Evolutionary conservation across 2,888 invertebrate genomes (phyloP), one percentile per base, ranked within the genome.

Genomic region (Chymomyza amoena): DNA sequence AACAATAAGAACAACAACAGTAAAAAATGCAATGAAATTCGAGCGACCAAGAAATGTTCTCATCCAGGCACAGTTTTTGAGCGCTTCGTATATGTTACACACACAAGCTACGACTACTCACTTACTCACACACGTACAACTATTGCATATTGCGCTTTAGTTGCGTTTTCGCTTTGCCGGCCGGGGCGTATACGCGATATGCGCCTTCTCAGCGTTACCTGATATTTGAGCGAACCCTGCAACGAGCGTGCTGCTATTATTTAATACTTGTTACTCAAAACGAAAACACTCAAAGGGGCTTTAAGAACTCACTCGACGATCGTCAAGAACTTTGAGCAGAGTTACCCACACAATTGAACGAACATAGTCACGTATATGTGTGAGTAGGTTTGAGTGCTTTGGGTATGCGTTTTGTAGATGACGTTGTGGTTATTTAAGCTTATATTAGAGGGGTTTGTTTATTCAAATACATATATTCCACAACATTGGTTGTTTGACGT

Each of bases 161-260:
- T 70, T 57, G 20, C 52, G 45, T 64, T 59, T 9, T 60, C 52
- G 59, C 39, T 51, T 66, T 28, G 70, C 75, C 74, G 74, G 74
- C 66, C 80, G 80, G 76, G 67, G 74, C 83, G 83, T 83, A 83
- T 83, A 78, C 83, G 87, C 85, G 83, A 83, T 83, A 72, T 75
- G 77, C 74, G 51, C 68, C 63, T 71, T 83, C 84, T 74, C 73
- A 71, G 70, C 72, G 64, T 73, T 83, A 72, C 79, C 82, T 75
- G 79, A 66, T 70, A 78, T 67, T 73, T 64, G 81, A 63, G 69
- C 65, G 72, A 60, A 64, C 45, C 64, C 50, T n/a, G n/a, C 64
- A 62, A 61, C 72, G 65, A 57, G 66, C 68, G 63, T 64, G 66
- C 84, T 73, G 78, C 78, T 87, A 80, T 87, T 83, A 83, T 85